These are phyloP conservation scores for Muschampia plurimacula DNA, from an alignment of 2,888 invertebrate genomes.

Conservation along the genomic window DNA sequence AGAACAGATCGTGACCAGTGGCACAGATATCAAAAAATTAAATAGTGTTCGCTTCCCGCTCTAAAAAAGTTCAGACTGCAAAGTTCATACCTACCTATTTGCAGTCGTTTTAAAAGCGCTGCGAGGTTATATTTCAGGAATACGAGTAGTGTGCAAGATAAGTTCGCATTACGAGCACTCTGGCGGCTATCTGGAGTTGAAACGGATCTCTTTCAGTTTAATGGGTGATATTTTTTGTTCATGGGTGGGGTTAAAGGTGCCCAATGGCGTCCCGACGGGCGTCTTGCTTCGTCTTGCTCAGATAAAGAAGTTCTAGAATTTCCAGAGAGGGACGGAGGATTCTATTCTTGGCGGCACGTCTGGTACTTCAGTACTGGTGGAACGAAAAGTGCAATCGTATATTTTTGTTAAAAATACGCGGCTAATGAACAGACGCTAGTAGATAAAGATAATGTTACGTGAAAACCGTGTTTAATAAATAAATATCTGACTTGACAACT, in stretches of 20 bases:
- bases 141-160: constrained; percentile 59
- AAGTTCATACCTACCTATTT: not conserved
- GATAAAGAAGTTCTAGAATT: constrained; percentile 61
- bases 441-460: not conserved
- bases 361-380: constrained; percentile 55
- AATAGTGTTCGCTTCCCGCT: not conserved
- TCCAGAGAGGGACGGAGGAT: constrained; percentile 67
- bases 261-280: constrained; percentile 69
- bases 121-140: constrained; percentile 34
- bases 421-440: not conserved
- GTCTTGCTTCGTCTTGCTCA: constrained; percentile 53
- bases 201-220: constrained; percentile 78
- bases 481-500: too few relatives aligned
- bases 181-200: constrained; percentile 66
- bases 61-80: not conserved
- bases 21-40: constrained; percentile 5
- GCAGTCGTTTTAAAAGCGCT: not conserved
- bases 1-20: constrained; percentile 27
- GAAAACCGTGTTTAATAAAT: not conserved
- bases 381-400: constrained; percentile 45
- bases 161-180: constrained; percentile 67
- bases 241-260: constrained; percentile 83
- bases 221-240: constrained; percentile 81
- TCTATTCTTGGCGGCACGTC: constrained; percentile 71
- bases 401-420: not conserved